These are phyloP conservation scores for Zoanthus sansibaricus DNA, from an alignment of 92 coral and sea anemone species.

Conservation along the genomic window DNA sequence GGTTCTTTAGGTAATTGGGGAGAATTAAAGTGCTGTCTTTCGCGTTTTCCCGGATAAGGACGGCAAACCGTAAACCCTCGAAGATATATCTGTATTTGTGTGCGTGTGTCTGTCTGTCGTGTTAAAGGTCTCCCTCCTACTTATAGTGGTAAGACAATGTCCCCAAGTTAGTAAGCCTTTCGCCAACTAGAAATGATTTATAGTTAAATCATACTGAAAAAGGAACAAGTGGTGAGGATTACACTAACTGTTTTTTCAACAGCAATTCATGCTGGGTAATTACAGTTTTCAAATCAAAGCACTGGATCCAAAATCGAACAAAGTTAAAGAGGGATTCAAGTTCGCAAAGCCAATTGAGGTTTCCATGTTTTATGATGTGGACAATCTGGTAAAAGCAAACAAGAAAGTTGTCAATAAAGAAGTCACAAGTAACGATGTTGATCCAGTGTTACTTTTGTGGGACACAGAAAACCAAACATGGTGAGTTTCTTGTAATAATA, in stretches of 20 bases:
- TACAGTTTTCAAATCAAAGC: constrained; percentile 98
- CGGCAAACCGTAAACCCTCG: too few relatives aligned
- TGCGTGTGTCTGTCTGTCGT: too few relatives aligned
- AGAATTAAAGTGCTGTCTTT: too few relatives aligned
- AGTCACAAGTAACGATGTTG: constrained; percentile 85
- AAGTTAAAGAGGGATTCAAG: constrained; percentile 78
- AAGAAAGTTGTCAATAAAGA: constrained; percentile 88
- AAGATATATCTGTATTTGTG: too few relatives aligned
- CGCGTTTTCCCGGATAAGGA: too few relatives aligned
- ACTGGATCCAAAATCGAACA: constrained; percentile 76
- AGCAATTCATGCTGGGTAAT: constrained; percentile 99
- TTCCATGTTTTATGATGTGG: constrained; percentile 96
- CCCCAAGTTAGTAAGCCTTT: too few relatives aligned
- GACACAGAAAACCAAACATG: constrained; percentile 86
- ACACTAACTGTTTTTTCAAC: neutral
- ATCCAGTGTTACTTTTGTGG: constrained; percentile 98
- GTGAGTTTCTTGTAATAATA: constrained; percentile 49
- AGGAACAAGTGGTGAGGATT: too few relatives aligned
- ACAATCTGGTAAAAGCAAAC: constrained; percentile 91
- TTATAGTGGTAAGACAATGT: too few relatives aligned
- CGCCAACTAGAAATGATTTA: too few relatives aligned
- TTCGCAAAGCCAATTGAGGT: constrained; percentile 90
- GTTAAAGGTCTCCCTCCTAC: too few relatives aligned
- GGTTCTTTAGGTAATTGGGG: too few relatives aligned
- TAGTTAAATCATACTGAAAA: too few relatives aligned